These are phyloP conservation scores for Acanthopagrus latus DNA, from an alignment of 2,797 vertebrate genomes.

Conservation along the genomic window DNA sequence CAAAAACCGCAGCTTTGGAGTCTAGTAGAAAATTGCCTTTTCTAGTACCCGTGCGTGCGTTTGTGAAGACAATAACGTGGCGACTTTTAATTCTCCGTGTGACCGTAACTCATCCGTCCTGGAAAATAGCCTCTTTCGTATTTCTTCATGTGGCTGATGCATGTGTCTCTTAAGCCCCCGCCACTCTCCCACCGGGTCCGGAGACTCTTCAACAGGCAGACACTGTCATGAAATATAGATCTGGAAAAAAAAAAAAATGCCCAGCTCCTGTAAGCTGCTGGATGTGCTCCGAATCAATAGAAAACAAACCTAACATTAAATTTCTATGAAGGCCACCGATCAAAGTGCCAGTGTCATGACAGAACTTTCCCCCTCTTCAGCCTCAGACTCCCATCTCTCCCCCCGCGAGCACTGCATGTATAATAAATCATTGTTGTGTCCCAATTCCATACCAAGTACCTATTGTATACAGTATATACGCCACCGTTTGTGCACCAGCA, in stretches of 20 bases:
- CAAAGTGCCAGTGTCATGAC: conserved; percentile 4
- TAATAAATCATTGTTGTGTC: conserved; percentile 1
- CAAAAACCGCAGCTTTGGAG: conserved; percentile 28
- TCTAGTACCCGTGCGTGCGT: neutral
- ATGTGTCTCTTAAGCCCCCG: neutral
- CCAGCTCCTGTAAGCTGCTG: neutral
- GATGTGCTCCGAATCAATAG: conserved; percentile 7
- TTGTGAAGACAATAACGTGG: neutral
- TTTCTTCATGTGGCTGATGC: neutral
- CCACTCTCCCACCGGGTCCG: neutral
- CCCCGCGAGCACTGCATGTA: neutral
- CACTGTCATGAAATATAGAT: conserved; percentile 23
- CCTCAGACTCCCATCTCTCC: neutral
- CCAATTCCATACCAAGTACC: conserved; percentile 8
- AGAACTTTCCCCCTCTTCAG: neutral
- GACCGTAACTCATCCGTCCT: neutral
- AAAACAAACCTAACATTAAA: conserved; percentile 23
- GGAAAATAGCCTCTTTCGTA: conserved; percentile 1
- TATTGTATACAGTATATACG: neutral
- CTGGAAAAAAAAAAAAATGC: neutral
- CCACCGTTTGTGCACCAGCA: too few species aligned
- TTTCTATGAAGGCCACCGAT: conserved; percentile 12
- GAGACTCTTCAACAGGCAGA: neutral
- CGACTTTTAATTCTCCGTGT: conserved; percentile 7
- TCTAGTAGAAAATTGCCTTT: conserved; percentile 7